Conservation (phyloP, 2,888 invertebrate genomes). For the Agonum fuliginosum region DNA sequence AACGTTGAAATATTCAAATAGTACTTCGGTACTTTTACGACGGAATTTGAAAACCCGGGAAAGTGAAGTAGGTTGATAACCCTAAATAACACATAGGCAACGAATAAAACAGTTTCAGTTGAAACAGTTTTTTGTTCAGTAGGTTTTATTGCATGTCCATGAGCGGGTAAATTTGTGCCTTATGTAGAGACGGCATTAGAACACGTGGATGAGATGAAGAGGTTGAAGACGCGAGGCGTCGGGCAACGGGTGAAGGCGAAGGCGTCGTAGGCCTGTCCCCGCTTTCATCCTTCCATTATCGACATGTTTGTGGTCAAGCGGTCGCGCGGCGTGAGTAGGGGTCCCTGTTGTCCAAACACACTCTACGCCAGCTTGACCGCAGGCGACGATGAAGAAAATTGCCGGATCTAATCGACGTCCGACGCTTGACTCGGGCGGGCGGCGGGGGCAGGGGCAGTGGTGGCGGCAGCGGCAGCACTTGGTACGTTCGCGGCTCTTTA, state of each 20-base stretch:
- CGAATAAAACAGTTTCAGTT: constrained; percentile 2
- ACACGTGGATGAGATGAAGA: constrained; percentile 24
- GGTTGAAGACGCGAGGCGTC: constrained; percentile 12
- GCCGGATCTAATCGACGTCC: constrained; percentile 66
- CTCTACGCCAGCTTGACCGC: constrained; percentile 63
- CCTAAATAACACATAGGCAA: neutral
- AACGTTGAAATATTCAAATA: too few relatives aligned
- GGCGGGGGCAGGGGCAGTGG: neutral
- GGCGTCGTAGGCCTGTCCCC: constrained; percentile 21
- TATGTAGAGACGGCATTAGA: neutral
- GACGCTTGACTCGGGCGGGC: constrained; percentile 16
- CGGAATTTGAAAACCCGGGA: neutral
- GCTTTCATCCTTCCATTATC: constrained; percentile 56
- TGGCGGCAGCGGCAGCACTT: constrained; percentile 22
- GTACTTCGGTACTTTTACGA: neutral
- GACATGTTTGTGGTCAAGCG: constrained; percentile 55
- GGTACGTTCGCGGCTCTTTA: constrained; percentile 55
- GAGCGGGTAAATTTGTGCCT: constrained; percentile 5
- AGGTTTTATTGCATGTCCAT: neutral
- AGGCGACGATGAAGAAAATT: constrained; percentile 68
- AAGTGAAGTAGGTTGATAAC: neutral
- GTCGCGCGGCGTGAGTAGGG: constrained; percentile 21
- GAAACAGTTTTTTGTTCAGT: neutral
- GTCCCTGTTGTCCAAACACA: constrained; percentile 69
- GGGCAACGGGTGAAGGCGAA: constrained; percentile 5